Percentiles rank a stretch among this genome's conserved stretches.
phyloP scores from a whole-genome alignment of 2,113 vertebrate species.

The Cichladusa arquata region DNA sequence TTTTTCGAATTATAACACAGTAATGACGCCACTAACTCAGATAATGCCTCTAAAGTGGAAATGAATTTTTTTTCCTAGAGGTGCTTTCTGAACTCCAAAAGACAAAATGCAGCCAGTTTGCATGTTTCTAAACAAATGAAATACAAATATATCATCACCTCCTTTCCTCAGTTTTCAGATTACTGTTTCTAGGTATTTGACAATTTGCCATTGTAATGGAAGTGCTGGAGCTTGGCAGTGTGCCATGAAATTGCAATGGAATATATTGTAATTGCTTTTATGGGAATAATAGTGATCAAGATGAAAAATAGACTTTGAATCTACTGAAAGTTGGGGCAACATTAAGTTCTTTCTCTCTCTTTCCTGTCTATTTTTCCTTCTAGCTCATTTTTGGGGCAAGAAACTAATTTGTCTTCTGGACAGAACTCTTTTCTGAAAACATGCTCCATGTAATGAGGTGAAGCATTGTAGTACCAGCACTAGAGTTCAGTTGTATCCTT shows the following conservation, averaged over 20 bases:
- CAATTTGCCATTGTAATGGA: neutral
- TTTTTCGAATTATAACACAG: neutral
- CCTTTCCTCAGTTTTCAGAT: neutral
- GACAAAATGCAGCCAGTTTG: neutral
- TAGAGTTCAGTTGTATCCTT: neutral
- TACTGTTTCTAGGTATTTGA: neutral
- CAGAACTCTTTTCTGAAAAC: constrained; percentile 22
- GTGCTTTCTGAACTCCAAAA: neutral
- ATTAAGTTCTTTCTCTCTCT: neutral
- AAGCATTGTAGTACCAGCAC: neutral
- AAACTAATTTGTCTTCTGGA: constrained; percentile 39
- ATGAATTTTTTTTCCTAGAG: neutral
- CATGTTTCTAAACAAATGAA: neutral
- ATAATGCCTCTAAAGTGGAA: neutral
- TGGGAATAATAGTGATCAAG: neutral
- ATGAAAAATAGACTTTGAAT: neutral
- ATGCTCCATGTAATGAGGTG: neutral
- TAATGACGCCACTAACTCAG: neutral
- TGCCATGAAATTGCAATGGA: neutral
- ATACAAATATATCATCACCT: neutral
- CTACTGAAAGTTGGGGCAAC: neutral
- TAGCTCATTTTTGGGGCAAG: neutral
- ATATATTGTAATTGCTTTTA: constrained; percentile 4
- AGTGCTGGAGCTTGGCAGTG: neutral
- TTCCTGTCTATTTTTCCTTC: neutral